These are phyloP conservation scores for Albula goreensis DNA, from an alignment of 2,113 vertebrate genomes.

Conservation along the genomic window DNA sequence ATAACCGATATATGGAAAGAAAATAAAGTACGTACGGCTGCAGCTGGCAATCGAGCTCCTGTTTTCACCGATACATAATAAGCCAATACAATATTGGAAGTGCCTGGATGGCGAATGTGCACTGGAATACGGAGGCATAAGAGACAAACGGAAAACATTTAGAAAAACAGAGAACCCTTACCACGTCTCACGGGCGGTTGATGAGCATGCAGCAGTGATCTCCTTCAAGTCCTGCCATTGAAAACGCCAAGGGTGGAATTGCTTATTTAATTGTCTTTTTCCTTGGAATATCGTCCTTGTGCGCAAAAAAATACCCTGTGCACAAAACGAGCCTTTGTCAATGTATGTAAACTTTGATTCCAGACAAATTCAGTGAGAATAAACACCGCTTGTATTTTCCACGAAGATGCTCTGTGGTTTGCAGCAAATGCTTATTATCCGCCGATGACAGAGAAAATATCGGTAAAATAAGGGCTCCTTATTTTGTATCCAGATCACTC, in stretches of 20 bases:
- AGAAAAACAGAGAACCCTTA: conserved; percentile 46
- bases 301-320: conserved; percentile 13
- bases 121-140: not conserved
- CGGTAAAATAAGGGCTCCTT: conserved; percentile 47
- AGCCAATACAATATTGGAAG: not conserved
- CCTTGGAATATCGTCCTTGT: conserved; percentile 23
- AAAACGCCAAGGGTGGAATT: conserved; percentile 18
- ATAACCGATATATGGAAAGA: conserved; percentile 10
- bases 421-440: conserved; percentile 27
- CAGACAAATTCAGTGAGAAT: not conserved
- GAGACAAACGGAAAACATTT: not conserved
- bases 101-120: not conserved
- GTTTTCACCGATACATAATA: conserved; percentile 1
- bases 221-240: conserved; percentile 31
- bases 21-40: not conserved
- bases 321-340: not conserved
- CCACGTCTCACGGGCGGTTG: conserved; percentile 50
- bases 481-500: conserved; percentile 61
- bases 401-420: conserved; percentile 24
- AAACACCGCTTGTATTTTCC: conserved; percentile 18
- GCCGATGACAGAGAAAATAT: conserved; percentile 30
- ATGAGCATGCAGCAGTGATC: conserved; percentile 36
- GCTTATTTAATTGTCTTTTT: conserved; percentile 30
- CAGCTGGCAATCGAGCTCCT: not conserved
- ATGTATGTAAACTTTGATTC: conserved; percentile 22